A percentile compares a stretch with the other conserved stretches of the same genome.
phyloP scores from a whole-genome alignment of 2,888 invertebrate genomes.

The Agrochola lychnidis region DNA sequence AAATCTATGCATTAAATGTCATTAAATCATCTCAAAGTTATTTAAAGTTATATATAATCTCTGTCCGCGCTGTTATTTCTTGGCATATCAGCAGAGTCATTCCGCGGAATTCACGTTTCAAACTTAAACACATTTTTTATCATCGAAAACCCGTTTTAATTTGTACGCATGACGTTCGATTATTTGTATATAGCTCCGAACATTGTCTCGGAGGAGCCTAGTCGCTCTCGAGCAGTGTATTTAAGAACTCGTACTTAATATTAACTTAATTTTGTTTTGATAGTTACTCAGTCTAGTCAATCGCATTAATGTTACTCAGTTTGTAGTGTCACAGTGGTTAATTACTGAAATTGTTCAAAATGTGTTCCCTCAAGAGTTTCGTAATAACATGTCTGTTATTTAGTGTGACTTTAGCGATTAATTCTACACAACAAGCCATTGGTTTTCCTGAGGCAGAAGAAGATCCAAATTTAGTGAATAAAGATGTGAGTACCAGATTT shows the following conservation, averaged over 20 bases:
- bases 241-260: slow-evolving; percentile 58
- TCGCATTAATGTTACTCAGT: slow-evolving; percentile 26
- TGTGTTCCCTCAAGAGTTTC: slow-evolving; percentile 66
- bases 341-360: slow-evolving; percentile 52
- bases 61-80: not conserved
- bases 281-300: slow-evolving; percentile 53
- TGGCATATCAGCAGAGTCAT: slow-evolving; percentile 6
- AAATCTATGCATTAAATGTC: not conserved
- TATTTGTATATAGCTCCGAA: slow-evolving; percentile 70
- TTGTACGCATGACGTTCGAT: slow-evolving; percentile 72
- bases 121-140: slow-evolving; percentile 55
- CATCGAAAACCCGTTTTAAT: slow-evolving; percentile 80
- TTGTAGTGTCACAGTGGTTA: slow-evolving; percentile 6
- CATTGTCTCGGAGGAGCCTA: slow-evolving; percentile 70
- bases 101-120: slow-evolving; percentile 31
- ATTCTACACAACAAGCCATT: slow-evolving; percentile 74
- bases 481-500: slow-evolving; percentile 76
- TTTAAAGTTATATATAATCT: not conserved
- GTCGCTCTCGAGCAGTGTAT: slow-evolving; percentile 69
- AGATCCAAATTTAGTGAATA: slow-evolving; percentile 78
- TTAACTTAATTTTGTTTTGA: slow-evolving; percentile 33
- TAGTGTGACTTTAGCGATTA: slow-evolving; percentile 67
- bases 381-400: slow-evolving; percentile 67
- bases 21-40: not conserved
- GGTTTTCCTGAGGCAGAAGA: slow-evolving; percentile 87